A percentile compares a stretch with the other conserved stretches of the same genome.
phyloP scores from a whole-genome alignment of 2,797 vertebrate species.

The Lithobates sylvaticus region DNA sequence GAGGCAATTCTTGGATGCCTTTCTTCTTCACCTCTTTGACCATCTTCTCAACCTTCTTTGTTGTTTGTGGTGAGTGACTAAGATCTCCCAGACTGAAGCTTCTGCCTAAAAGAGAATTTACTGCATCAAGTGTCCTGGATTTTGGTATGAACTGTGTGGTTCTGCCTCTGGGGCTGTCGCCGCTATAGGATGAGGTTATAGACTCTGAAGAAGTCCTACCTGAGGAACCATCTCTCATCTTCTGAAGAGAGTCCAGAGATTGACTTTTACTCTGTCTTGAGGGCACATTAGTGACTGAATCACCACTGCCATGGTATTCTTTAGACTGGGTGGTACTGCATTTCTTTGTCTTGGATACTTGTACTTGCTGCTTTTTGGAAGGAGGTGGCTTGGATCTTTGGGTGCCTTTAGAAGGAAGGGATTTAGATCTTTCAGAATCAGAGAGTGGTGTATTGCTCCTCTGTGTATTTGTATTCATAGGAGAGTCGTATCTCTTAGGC shows the following conservation, averaged over 20 bases:
- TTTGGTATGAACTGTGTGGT: slow-evolving; percentile 80
- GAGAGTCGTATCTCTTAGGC: slow-evolving; percentile 70
- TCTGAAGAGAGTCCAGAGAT: slow-evolving; percentile 89
- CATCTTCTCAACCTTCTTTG: slow-evolving; percentile 93
- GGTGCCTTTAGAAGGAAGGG: slow-evolving; percentile 65
- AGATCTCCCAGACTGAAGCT: slow-evolving; percentile 96
- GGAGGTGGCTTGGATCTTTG: slow-evolving; percentile 47
- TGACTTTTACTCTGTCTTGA: slow-evolving; percentile 81
- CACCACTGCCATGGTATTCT: not conserved
- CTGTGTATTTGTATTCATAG: not conserved
- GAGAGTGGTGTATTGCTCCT: slow-evolving; percentile 19
- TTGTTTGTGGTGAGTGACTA: slow-evolving; percentile 92
- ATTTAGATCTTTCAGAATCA: slow-evolving; percentile 66
- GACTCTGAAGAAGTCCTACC: slow-evolving; percentile 92
- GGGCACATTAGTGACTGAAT: not conserved
- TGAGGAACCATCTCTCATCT: slow-evolving; percentile 79
- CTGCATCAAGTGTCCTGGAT: slow-evolving; percentile 80
- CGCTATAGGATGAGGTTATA: slow-evolving; percentile 87
- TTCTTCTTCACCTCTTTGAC: slow-evolving; percentile 88
- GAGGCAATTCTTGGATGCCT: slow-evolving; percentile 88
- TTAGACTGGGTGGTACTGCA: not conserved
- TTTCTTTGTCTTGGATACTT: slow-evolving; percentile 36
- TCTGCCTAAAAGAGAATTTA: slow-evolving; percentile 87
- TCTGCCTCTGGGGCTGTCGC: slow-evolving; percentile 82
- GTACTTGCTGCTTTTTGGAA: slow-evolving; percentile 24